phyloP scores from a whole-genome alignment of 2,888 invertebrate species.

The Eupithecia inturbata region DNA sequence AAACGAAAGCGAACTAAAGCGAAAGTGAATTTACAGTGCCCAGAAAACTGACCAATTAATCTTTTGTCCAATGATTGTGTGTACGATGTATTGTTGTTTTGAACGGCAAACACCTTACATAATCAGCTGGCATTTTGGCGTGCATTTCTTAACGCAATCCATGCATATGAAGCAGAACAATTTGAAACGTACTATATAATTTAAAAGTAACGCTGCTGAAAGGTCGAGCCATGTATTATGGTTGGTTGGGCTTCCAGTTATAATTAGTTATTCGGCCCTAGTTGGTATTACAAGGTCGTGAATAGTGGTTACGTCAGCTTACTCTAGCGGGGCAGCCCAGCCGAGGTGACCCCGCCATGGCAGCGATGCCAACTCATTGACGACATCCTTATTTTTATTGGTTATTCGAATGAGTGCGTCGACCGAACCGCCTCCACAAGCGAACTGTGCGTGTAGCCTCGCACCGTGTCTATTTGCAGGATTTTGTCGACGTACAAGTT shows the following conservation, averaged over 20 bases:
- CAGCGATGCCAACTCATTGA: conserved; percentile 80
- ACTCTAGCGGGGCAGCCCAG: conserved; percentile 56
- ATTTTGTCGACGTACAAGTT: conserved; percentile 36
- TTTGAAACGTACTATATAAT: background rate
- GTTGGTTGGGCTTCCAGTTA: conserved; percentile 31
- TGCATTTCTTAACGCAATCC: conserved; percentile 40
- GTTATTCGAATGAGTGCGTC: conserved; percentile 76
- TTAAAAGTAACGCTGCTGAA: conserved; percentile 25
- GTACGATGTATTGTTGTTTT: conserved; percentile 31
- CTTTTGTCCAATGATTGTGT: conserved; percentile 46
- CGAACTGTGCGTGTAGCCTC: conserved; percentile 79
- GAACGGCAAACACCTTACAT: conserved; percentile 37
- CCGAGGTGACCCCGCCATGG: conserved; percentile 74
- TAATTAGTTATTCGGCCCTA: conserved; percentile 46
- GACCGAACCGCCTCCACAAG: conserved; percentile 74
- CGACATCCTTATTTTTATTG: conserved; percentile 84
- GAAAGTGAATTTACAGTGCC: conserved; percentile 58
- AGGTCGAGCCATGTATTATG: conserved; percentile 12
- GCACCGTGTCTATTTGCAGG: conserved; percentile 61
- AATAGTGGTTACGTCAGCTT: conserved; percentile 46
- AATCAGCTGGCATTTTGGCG: conserved; percentile 32
- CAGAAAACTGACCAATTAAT: conserved; percentile 55
- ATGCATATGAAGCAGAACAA: conserved; percentile 31
- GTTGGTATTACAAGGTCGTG: conserved; percentile 46
- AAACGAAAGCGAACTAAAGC: conserved; percentile 53